Base-by-base conservation (phyloP, 2,797 vertebrate genomes). In the Pitangus sulphuratus region DNA sequence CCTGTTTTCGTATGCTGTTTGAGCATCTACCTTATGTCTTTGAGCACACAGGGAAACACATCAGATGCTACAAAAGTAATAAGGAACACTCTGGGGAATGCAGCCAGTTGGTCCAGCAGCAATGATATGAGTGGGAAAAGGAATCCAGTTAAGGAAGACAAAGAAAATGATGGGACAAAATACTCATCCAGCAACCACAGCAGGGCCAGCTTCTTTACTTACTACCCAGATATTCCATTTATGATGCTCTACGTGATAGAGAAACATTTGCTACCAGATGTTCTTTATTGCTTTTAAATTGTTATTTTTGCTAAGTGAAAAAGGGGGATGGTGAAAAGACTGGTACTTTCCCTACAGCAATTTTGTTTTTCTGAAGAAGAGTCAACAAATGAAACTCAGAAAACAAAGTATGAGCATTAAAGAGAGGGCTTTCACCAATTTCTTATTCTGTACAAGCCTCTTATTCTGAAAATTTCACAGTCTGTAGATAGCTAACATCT, bases 121-220 rank as follows among this genome's bases (percentile, higher is more conserved):
- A 81, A 15, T 20, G 47, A 6, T 47, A 85, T 42, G 28, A 85
- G 68, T 85, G 80, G 42, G n/a, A 90, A 84, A 93, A 93, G n/a
- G 64, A 93, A 77, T 12, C 3, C 26, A 80, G 18, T 42, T 56
- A 81, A 74, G 30, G 26, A 87, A 68, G 39, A 69, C 14, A 89
- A 58, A 17, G 24, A 80, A 92, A 84, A 71, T 5, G 12, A 60
- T 33, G 22, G 33, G 50, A 83, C 39, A 84, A 87, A 85, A 80
- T 33, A 71, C 39, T 70, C 35, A 85, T 61, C n/a, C 0, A 0
- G 28, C 26, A 91, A 81, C 0, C 1, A 16, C 62, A 80, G 18
- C 22, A 65, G 25, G 5, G 28, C 9, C 70, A 83, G 45, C 9
- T 79, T 79, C 58, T 76, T 24, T 17, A 50, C 1, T 1, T 8